Base-by-base conservation (phyloP, 2,888 invertebrate species). In the Nemotelus nigrinus region DNA sequence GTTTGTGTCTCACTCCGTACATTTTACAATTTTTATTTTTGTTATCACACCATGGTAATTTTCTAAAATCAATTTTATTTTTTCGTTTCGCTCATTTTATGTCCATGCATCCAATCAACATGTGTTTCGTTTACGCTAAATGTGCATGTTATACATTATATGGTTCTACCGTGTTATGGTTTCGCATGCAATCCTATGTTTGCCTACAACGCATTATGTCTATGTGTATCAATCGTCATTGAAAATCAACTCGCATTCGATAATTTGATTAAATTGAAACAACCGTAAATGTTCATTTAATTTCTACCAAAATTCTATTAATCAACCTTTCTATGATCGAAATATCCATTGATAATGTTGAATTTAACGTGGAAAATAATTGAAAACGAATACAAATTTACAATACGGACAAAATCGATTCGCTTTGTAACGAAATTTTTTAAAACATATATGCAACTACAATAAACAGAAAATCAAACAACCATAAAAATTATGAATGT, bases 401-500 rank as follows among this genome's bases (percentile, higher is more conserved):
- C 25, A 25, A 25, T 25, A 25, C 25, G 25, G 25, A 25, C 1
- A 25, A 25, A 25, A 25, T 25, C 25, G 25, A 25, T 25, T 25
- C 25, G 25, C 25, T 25, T 25, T 25, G 25, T 25, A 25, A 25
- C 25, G 25, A 25, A 25, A 25, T 25, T 25, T 25, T 25, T 25
- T 25, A 25, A 25, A 25, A 25, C 25, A 25, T 25, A 25, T 25
- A 25, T 25, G 25, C n/a, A 1, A 60, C 58, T 58, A 25, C 8
- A 58, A n/a, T 58, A 74, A 74, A 70, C 70, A 47, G 70, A 60
- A 72, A 74, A 74, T 68, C 60, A 74, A 60, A 74, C 60, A 45
- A 63, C 74, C 47, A 74, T 60, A 43, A 77, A 77, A 76, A 67
- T 67, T 70, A 63, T 77, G 50, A 77, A 63, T 77, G 70, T 77